Base-by-base conservation (phyloP, 2,113 vertebrate species). In the Papio anubis region DNA sequence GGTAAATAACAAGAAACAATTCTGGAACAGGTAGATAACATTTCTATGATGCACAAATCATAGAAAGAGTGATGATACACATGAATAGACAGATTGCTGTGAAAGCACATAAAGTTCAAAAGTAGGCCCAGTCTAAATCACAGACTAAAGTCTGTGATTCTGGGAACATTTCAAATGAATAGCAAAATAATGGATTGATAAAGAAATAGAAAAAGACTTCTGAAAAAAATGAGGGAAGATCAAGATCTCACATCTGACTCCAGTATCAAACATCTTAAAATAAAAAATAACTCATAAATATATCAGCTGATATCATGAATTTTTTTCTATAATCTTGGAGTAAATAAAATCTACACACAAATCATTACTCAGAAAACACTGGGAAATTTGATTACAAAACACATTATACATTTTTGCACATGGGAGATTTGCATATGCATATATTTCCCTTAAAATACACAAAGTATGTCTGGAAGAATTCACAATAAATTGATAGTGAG, bases 361-460 rank as follows among this genome's bases (percentile, higher is more conserved):
- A 86, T 43, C 4, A 2, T 50, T 85, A 61, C 5, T 23, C 48
- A 38, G 59, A 93, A 92, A 89, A 72, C 12, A 78, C 10, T 88
- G 66, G 66, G 10, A 82, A 66, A 79, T 89, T 23, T 68, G 40
- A 50, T 30, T 73, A 35, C 16, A 35, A 45, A 50, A 32, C 12
- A 92, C 91, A 13, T 59, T 64, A 81, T 17, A 88, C 32, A 92
- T 75, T 75, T 95, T 25, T 94, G 70, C 50, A 94, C 38, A 20
- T 70, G 16, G 7, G 27, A 18, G 1, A 72, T 81, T 72, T 82
- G 13, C 50, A 68, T 66, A 66, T 66, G 10, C 30, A 57, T 23
- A 43, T 11, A 66, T 21, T 68, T 87, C 21, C 40, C 25, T 92
- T 21, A 48, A 70, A 72, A 79, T 59, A 14, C 14, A 81, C 16